phyloP scores from a whole-genome alignment of 2,797 vertebrate species.

The Leptoclinus maculatus region DNA sequence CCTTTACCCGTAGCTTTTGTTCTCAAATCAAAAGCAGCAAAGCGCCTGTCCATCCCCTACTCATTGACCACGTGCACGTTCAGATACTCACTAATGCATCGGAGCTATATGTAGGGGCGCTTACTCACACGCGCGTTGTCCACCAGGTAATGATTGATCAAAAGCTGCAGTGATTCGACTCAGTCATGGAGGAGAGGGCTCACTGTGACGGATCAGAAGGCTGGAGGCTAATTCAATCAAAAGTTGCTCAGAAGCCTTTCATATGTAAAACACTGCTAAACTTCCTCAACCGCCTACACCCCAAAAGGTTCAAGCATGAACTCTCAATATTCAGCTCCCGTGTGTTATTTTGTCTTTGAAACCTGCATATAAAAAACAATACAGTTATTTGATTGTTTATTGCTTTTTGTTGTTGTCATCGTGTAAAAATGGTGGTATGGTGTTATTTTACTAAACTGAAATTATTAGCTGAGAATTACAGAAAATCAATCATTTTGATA shows the following conservation, averaged over 20 bases:
- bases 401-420: neutral
- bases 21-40: neutral
- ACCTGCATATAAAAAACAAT: neutral
- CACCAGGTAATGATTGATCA: constrained; percentile 7
- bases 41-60: neutral
- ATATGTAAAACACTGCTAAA: constrained; percentile 14
- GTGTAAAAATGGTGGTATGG: neutral
- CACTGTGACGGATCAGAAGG: neutral
- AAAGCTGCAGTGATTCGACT: constrained; percentile 11
- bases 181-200: neutral
- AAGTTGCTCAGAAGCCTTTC: constrained; percentile 12
- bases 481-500: neutral
- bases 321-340: neutral
- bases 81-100: neutral
- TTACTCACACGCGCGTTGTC: constrained; percentile 3
- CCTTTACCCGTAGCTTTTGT: constrained; percentile 14
- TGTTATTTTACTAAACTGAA: neutral
- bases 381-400: neutral
- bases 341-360: neutral
- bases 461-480: neutral
- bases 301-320: neutral
- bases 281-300: neutral
- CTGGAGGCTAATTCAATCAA: constrained; percentile 33
- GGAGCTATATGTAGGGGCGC: neutral
- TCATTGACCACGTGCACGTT: neutral